Evolutionary conservation across 2,113 vertebrate genomes (phyloP), one percentile per base, ranked within the genome.

Genomic region (Oreotragus oreotragus): DNA sequence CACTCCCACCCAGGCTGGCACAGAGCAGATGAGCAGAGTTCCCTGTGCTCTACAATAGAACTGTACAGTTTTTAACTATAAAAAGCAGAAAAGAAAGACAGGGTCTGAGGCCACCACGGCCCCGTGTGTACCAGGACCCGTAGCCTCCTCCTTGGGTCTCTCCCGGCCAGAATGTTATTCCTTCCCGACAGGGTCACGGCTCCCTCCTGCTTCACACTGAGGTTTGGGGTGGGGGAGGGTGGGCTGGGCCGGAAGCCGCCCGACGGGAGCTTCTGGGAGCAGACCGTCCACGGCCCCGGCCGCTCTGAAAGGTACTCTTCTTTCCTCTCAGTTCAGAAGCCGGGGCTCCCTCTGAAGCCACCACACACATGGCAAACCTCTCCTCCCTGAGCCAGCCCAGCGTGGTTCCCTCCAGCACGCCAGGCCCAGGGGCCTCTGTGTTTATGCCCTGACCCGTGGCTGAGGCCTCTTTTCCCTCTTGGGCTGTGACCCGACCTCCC

Each of bases 391-490:
- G 15, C 88, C 33, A 2, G 95, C 93, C 94, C 96, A 17, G 91
- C 81, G 39, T 49, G 1, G 4, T 84, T 97, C 96, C 93, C 96
- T 33, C 95, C 3, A 0, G 97, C 86, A 84, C 64, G 80, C 89
- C 76, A 11, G 87, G 73, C 70, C 88, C 77, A 58, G 23, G 79
- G 76, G 96, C 97, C 97, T 98, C 98, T 97, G 98, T 97, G 97
- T 98, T 98, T 98, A 96, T 33, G 84, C 98, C 17, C 0, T 95
- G 66, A 98, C 98, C 98, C 96, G 7, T 45, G 96, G 89, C 97
- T 1, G n/a, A 81, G 94, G 93, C 94, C 92, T 97, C 89, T 98
- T 98, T 98, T 98, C 96, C 95, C 98, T 98, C 98, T 95, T 93
- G 30, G 49, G 91, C 87, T 96, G 96, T 96, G 97, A 97, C 97